phyloP scores from a whole-genome alignment of 2,888 invertebrate species.

The Sericinus montela region DNA sequence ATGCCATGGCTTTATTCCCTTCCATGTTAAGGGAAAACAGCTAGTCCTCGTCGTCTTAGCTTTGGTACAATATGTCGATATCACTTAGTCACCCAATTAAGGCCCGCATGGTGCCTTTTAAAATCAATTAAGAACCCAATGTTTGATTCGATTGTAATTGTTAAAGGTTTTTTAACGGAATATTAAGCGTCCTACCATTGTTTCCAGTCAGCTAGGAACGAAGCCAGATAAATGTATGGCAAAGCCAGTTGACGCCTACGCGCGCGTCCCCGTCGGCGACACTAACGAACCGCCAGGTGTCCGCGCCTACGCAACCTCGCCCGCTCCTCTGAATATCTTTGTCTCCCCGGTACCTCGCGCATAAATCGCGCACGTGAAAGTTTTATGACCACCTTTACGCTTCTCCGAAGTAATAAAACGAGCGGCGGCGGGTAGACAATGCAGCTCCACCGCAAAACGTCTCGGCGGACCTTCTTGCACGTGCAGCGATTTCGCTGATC shows the following conservation, averaged over 20 bases:
- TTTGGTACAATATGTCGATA: conserved; percentile 43
- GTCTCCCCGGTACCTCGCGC: conserved; percentile 62
- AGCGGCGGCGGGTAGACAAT: conserved; percentile 60
- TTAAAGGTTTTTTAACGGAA: neutral
- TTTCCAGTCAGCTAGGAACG: conserved; percentile 5
- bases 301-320: conserved; percentile 66
- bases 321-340: conserved; percentile 68
- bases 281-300: conserved; percentile 76
- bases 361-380: conserved; percentile 76
- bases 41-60: conserved; percentile 27
- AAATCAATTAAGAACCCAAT: conserved; percentile 46
- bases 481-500: conserved; percentile 67
- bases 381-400: conserved; percentile 74
- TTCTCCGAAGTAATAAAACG: conserved; percentile 70
- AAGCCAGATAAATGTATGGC: conserved; percentile 17
- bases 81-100: conserved; percentile 61
- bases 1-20: conserved; percentile 26
- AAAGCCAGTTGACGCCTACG: conserved; percentile 20
- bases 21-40: conserved; percentile 33
- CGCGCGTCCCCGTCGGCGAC: conserved; percentile 40
- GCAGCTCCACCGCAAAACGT: conserved; percentile 60
- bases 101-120: conserved; percentile 59
- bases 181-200: conserved; percentile 2
- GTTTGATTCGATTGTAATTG: conserved; percentile 2
- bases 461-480: conserved; percentile 56